Base-by-base conservation (phyloP, 2,113 vertebrate genomes). In the Ivindomyrus marchei region DNA sequence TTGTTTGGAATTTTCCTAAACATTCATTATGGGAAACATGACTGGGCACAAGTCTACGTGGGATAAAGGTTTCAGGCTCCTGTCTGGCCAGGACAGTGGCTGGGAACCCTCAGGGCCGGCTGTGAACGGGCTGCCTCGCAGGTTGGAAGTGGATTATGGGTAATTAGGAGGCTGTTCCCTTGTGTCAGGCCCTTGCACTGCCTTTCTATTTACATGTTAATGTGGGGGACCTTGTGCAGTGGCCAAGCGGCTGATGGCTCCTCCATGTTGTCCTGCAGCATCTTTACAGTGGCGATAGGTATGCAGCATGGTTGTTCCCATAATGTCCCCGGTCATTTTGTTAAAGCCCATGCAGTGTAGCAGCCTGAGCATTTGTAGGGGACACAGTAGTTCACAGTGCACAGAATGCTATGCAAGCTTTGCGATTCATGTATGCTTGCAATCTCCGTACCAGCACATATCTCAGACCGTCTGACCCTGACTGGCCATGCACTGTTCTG, bases 131-230 rank as follows among this genome's bases (percentile, higher is more conserved):
- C 89, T 91, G 47, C 89, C 90, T 77, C 90, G 91, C 89, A 90
- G 89, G 87, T 92, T 87, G 45, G 92, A 93, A 93, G 36, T 90
- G 93, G 93, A 93, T 94, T 94, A 93, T 89, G 90, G 89, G 88
- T 93, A 93, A 94, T 95, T 92, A 93, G 92, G 92, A 86, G 52
- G 85, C 90, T 92, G 84, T 90, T 90, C 89, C 89, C 91, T 56
- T 87, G 70, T 92, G 90, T 90, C 91, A 90, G 88, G 90, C 85
- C 90, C 92, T 77, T 92, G 74, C 87, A 92, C 89, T 89, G 58
- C 90, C 80, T 91, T 53, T 90, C 31, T 87, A 89, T 92, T 91
- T 90, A 92, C 88, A 91, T 91, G 87, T 85, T 92, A 91, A 92
- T 93, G 91, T 87, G 9, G 84, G 49, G 87, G 42, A n/a, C 47